Evolutionary conservation across 2,888 invertebrate species (phyloP), one percentile per base, ranked within the genome.

Genomic region (Schizotus pectinicornis): DNA sequence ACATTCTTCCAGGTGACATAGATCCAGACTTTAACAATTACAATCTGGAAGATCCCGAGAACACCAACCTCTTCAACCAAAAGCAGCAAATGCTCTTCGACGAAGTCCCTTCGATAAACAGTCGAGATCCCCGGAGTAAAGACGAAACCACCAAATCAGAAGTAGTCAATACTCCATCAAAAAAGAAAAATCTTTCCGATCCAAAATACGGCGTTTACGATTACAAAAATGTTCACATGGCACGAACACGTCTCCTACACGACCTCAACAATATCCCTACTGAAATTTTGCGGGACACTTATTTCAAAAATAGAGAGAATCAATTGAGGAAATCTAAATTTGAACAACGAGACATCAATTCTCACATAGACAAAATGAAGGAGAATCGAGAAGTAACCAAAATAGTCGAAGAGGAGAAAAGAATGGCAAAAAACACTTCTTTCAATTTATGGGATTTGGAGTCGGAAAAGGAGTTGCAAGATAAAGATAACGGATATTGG

Each of bases 381-480:
- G 76, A 77, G 33, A 75, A 76, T 30, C 72, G 72, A 41, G 77
- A 77, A 39, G 71, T 79, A 8, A 71, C 72, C 33, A 73, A 69
- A 32, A 65, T 74, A 7, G 67, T 79, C 13, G 74, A 75, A 45
- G 67, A 73, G 33, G 76, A 77, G 53, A 74, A 72, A 49, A 71
- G 68, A 46, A 60, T 62, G 7, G 63, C 64, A 2, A 47, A 68
- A 41, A 76, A 77, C 57, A 64, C 65, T 3, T 74, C 78, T 1
- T 74, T 76, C 36, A 79, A 73, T 56, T 65, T 85, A 6, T 84
- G 84, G 84, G 83, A 84, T 65, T 73, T 85, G 55, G 85, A 85
- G 69, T 76, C 82, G n/a, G 84, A 85, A 64, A 83, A 82, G 58
- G 84, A 84, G 62, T 74, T 81, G 46, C 72, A 76, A 30, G 83